phyloP scores from a whole-genome alignment of 2,888 invertebrate genomes.

The Cylloceria caligata region DNA sequence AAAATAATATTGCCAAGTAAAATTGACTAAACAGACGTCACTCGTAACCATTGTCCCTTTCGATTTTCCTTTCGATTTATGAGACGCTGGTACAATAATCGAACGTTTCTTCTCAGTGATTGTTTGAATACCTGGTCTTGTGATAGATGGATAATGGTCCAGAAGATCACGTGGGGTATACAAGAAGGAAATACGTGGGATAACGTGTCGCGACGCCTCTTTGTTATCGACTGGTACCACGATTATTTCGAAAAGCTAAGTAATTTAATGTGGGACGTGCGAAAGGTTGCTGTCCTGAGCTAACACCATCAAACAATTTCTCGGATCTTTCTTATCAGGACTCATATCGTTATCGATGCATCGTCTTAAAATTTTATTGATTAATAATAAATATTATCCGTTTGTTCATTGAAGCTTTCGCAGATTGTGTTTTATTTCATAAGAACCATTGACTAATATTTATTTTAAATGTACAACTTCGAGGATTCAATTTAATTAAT shows the following conservation, averaged over 20 bases:
- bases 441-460: no score
- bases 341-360: no score
- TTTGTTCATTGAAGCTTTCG: no score
- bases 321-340: no score
- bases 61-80: constrained; percentile 20
- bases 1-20: constrained; percentile 39
- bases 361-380: no score
- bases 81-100: constrained; percentile 48
- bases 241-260: constrained; percentile 80
- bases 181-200: constrained; percentile 58
- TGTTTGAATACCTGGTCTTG: constrained; percentile 47
- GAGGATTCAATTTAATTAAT: no score
- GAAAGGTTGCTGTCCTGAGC: constrained; percentile 69
- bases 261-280: constrained; percentile 79
- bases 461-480: no score
- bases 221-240: constrained; percentile 26
- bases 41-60: constrained; percentile 16
- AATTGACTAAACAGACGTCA: constrained; percentile 42
- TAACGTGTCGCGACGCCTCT: constrained; percentile 61
- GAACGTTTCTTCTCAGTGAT: constrained; percentile 47
- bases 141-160: constrained; percentile 48
- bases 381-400: no score
- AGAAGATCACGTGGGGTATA: constrained; percentile 53
- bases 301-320: background rate
- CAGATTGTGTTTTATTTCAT: no score